Evolutionary conservation across 2,888 invertebrate species (phyloP).

Genomic region (Eremobia ochroleuca): DNA sequence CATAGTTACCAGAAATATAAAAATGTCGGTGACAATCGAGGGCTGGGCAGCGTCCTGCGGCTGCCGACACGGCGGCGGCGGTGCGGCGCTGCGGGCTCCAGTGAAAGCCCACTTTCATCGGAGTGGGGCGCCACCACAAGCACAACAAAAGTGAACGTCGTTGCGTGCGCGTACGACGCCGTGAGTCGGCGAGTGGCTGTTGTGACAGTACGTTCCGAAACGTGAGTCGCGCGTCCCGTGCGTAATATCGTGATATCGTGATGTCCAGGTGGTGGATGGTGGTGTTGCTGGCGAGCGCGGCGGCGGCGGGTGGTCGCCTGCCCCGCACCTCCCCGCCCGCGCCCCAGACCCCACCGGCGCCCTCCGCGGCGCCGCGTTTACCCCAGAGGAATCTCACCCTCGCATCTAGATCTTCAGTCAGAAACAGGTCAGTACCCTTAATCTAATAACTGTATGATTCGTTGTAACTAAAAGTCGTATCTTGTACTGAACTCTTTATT

Average conservation of each 20-base stretch:
- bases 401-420: slow-evolving; percentile 84
- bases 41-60: slow-evolving; percentile 39
- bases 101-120: slow-evolving; percentile 90
- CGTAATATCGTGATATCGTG: slow-evolving; percentile 77
- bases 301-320: slow-evolving; percentile 86
- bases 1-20: neutral
- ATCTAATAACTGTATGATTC: slow-evolving; percentile 9
- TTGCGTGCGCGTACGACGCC: slow-evolving; percentile 79
- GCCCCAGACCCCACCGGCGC: slow-evolving; percentile 91
- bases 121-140: slow-evolving; percentile 83
- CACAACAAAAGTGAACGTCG: slow-evolving; percentile 88
- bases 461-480: neutral
- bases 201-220: slow-evolving; percentile 82
- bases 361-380: slow-evolving; percentile 89
- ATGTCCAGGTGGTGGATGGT: slow-evolving; percentile 87
- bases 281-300: slow-evolving; percentile 83
- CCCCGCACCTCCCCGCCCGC: slow-evolving; percentile 85
- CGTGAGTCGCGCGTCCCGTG: slow-evolving; percentile 81
- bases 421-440: slow-evolving; percentile 86
- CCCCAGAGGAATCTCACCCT: slow-evolving; percentile 88
- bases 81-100: slow-evolving; percentile 71
- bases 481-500: neutral
- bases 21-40: slow-evolving; percentile 1
- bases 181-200: slow-evolving; percentile 79
- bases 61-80: slow-evolving; percentile 42